Conservation (phyloP, 2,113 vertebrate species). For the Gymnobelideus leadbeateri region DNA sequence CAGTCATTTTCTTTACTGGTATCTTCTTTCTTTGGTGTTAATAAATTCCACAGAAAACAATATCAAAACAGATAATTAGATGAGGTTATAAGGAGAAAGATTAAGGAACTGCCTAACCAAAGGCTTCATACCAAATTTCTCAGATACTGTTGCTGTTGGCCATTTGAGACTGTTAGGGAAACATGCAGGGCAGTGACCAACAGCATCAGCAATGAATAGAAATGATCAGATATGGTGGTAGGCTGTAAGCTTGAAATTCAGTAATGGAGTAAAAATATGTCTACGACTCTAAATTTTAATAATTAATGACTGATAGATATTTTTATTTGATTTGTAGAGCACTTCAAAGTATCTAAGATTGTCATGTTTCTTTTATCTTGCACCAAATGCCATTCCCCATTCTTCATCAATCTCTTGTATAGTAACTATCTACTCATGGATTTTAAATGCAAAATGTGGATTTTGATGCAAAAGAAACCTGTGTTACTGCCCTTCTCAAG, state of each 20-base stretch:
- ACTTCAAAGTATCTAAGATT: background rate
- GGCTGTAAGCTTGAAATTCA: background rate
- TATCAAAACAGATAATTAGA: background rate
- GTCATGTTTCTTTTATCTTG: background rate
- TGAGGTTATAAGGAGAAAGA: no score
- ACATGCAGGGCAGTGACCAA: no score
- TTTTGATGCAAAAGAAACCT: background rate
- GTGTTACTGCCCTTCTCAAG: background rate
- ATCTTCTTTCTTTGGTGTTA: background rate
- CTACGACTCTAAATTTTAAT: no score
- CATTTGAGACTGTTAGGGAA: no score
- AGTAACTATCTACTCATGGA: background rate
- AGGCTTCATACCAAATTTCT: no score
- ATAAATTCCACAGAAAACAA: background rate
- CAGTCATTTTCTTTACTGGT: background rate
- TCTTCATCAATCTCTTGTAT: slow-evolving; percentile 3
- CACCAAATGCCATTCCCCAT: background rate
- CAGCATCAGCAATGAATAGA: background rate
- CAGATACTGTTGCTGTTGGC: no score
- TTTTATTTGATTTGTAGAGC: no score
- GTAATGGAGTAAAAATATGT: background rate
- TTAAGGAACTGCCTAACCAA: no score
- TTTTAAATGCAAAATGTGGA: background rate
- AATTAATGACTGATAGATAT: no score
- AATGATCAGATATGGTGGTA: background rate